These are phyloP conservation scores for Staurois parvus DNA, from an alignment of 2,797 vertebrate species.

Conservation along the genomic window DNA sequence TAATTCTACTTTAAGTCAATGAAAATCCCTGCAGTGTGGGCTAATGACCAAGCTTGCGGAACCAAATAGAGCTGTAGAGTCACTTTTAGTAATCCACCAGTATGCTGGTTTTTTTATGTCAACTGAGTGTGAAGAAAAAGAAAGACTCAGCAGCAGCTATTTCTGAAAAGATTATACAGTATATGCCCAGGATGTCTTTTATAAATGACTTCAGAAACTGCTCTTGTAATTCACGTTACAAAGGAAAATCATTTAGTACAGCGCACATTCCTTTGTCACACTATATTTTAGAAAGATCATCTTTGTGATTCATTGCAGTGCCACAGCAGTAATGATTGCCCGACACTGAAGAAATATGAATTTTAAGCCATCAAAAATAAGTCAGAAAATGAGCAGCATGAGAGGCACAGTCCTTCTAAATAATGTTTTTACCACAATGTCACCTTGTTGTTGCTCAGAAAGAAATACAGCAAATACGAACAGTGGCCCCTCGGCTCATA, in stretches of 20 bases:
- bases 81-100: too few relatives aligned
- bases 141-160: background rate
- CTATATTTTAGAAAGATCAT: background rate
- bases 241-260: background rate
- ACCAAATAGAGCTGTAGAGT: too few relatives aligned
- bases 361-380: conserved; percentile 10
- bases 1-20: too few relatives aligned
- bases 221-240: conserved; percentile 18
- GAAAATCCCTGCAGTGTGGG: too few relatives aligned
- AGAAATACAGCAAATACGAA: background rate
- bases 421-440: conserved; percentile 10
- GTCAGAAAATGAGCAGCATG: conserved; percentile 16
- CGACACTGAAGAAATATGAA: conserved; percentile 8
- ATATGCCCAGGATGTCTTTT: background rate
- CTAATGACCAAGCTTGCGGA: too few relatives aligned
- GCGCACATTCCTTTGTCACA: conserved; percentile 5
- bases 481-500: background rate
- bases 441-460: background rate
- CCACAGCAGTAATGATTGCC: background rate
- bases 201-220: background rate
- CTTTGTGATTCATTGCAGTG: conserved; percentile 34
- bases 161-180: too few relatives aligned
- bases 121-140: background rate
- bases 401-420: conserved; percentile 3
- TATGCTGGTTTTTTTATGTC: too few relatives aligned